phyloP scores from a whole-genome alignment of 37 sponge, comb jelly and placozoan genomes.

The Oopsacas minuta region DNA sequence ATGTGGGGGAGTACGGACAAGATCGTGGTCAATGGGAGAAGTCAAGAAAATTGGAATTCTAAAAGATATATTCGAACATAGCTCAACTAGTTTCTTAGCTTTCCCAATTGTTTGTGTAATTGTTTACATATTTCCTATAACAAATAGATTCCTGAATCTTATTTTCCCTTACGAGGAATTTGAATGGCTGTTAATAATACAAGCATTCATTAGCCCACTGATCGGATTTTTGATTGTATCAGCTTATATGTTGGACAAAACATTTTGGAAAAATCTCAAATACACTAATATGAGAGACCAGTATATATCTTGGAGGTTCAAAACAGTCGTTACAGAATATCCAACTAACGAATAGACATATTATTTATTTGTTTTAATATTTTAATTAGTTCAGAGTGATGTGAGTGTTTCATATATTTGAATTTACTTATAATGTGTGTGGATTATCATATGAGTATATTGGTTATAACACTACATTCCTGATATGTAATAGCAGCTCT shows the following conservation, averaged over 20 bases:
- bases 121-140: background rate
- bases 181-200: background rate
- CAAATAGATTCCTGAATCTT: background rate
- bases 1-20: background rate
- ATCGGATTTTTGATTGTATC: background rate
- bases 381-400: too few species aligned
- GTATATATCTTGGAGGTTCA: background rate
- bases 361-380: background rate
- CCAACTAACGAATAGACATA: background rate
- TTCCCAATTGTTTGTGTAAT: background rate
- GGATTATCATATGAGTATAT: too few species aligned
- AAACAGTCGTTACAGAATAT: background rate
- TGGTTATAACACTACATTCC: too few species aligned
- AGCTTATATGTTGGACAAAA: background rate
- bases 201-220: background rate
- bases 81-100: background rate
- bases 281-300: background rate
- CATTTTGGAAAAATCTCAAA: background rate
- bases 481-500: too few species aligned
- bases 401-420: too few species aligned
- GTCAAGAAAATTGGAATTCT: background rate
- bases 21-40: background rate
- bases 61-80: background rate
- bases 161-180: background rate
- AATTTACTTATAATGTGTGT: too few species aligned